phyloP scores from a whole-genome alignment of 92 coral and sea anemone genomes.

The Isaurus tuberculatus region DNA sequence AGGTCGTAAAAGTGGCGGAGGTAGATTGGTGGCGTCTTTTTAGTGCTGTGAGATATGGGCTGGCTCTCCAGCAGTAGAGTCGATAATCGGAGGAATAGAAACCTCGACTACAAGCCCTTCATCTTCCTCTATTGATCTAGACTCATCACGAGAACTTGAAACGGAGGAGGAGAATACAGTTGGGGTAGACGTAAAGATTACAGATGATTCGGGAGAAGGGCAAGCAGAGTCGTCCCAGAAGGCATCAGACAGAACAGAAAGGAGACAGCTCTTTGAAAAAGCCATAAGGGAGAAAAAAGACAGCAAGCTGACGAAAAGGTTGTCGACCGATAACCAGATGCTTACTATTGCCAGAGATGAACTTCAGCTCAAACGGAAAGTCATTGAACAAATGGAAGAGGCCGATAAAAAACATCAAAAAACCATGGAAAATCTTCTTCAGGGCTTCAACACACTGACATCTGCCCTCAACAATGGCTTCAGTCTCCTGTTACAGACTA shows the following conservation, averaged over 20 bases:
- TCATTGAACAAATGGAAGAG: neutral
- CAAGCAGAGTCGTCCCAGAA: constrained; percentile 1
- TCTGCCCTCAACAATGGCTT: constrained; percentile 13
- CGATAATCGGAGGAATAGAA: too few relatives aligned
- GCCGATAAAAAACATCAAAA: neutral
- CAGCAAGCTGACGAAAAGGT: neutral
- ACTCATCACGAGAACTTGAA: too few relatives aligned
- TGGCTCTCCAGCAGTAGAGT: too few relatives aligned
- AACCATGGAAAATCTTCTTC: neutral
- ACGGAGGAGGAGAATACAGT: too few relatives aligned
- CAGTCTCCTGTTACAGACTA: constrained; percentile 6
- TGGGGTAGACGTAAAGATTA: too few relatives aligned
- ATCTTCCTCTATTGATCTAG: too few relatives aligned
- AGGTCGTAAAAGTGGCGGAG: too few relatives aligned
- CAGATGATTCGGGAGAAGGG: neutral
- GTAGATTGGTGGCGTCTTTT: too few relatives aligned
- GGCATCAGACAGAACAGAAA: neutral
- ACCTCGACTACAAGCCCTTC: too few relatives aligned
- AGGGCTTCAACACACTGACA: constrained; percentile 4
- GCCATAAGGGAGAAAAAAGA: neutral
- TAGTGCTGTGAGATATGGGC: too few relatives aligned
- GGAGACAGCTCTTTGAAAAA: neutral
- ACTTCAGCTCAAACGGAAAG: constrained; percentile 1
- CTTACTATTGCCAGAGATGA: neutral
- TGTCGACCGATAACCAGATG: constrained; percentile 4